A percentile compares a stretch with the other conserved stretches of the same genome.
These are phyloP conservation scores for Rhimphoctona megacephalus DNA, from an alignment of 2,888 invertebrate species.

Conservation along the genomic window DNA sequence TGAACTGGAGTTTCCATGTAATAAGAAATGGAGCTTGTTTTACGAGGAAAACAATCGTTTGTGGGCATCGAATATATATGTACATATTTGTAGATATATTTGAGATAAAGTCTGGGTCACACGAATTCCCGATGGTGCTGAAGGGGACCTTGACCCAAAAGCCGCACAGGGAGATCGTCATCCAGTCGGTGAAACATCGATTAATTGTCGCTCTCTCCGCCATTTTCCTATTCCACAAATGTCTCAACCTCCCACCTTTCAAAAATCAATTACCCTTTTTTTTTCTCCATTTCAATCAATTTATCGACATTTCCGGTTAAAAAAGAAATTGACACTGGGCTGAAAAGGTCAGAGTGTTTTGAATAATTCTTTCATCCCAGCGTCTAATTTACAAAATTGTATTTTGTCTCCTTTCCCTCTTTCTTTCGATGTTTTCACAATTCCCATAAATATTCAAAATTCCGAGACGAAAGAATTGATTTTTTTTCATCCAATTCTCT, in stretches of 20 bases:
- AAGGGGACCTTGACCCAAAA: slow-evolving; percentile 54
- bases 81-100: slow-evolving; percentile 5
- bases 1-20: too few species aligned
- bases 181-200: slow-evolving; percentile 27
- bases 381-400: slow-evolving; percentile 7
- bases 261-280: neutral
- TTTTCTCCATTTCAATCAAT: neutral
- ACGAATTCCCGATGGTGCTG: slow-evolving; percentile 37
- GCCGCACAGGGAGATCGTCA: slow-evolving; percentile 15
- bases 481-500: slow-evolving; percentile 5
- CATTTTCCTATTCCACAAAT: slow-evolving; percentile 19
- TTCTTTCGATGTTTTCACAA: neutral
- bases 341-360: neutral
- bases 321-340: neutral
- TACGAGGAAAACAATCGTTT: neutral
- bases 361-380: neutral
- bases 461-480: slow-evolving; percentile 28
- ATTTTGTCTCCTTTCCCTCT: slow-evolving; percentile 21
- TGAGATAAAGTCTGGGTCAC: slow-evolving; percentile 30
- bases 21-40: neutral
- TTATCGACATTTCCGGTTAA: slow-evolving; percentile 11
- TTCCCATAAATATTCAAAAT: slow-evolving; percentile 62
- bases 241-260: slow-evolving; percentile 1
- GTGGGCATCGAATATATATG: neutral
- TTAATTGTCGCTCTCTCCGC: slow-evolving; percentile 23